Conservation (phyloP, 2,888 invertebrate species). For the Lasius fuliginosus region DNA sequence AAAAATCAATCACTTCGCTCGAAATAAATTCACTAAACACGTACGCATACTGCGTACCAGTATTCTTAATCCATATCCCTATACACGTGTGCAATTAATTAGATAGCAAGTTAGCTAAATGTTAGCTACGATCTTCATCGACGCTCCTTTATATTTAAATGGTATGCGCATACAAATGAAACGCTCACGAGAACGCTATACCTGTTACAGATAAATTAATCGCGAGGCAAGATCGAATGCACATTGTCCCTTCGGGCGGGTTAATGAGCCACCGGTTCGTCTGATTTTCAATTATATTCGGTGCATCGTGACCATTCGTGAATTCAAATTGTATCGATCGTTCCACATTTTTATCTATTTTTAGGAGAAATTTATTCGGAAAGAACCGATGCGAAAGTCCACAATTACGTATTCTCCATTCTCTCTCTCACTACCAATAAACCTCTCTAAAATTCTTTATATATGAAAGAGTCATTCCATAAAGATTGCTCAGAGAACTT, state of each 20-base stretch:
- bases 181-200: conserved; percentile 46
- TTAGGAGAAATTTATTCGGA: not conserved
- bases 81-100: conserved; percentile 60
- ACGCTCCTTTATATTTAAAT: conserved; percentile 73
- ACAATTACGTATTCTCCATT: not conserved
- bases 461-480: not conserved
- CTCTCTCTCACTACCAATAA: not conserved
- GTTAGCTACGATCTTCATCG: conserved; percentile 62
- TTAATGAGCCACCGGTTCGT: not conserved
- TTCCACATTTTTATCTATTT: not conserved
- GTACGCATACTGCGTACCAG: not conserved
- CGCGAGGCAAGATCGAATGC: conserved; percentile 54
- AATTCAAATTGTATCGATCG: not conserved
- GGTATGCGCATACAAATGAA: conserved; percentile 70
- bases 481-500: not conserved
- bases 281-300: conserved; percentile 16
- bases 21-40: conserved; percentile 12
- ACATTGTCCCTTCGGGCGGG: conserved; percentile 31
- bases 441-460: not conserved
- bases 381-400: not conserved
- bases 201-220: conserved; percentile 66
- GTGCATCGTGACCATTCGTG: not conserved
- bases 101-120: conserved; percentile 59
- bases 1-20: not conserved
- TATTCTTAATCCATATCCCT: not conserved